A percentile compares a stretch with the other conserved stretches of the same genome.
phyloP scores from a whole-genome alignment of 2,888 invertebrate genomes.

The Ophion costatus region DNA sequence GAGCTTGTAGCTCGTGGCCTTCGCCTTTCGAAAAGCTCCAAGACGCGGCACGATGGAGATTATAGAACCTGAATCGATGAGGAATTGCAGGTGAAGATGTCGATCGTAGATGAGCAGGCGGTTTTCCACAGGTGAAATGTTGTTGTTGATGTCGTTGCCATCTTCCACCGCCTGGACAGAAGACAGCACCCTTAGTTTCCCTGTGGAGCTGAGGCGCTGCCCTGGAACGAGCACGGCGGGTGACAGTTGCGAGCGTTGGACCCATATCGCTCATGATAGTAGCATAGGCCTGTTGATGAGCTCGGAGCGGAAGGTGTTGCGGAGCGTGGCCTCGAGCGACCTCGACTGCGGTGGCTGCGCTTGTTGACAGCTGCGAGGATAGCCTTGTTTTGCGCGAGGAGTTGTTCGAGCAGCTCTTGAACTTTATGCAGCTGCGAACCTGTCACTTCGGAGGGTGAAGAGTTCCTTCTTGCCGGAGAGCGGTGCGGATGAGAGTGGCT shows the following conservation, averaged over 20 bases:
- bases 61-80: background rate
- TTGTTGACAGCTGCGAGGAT: no score
- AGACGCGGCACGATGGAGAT: background rate
- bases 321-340: no score
- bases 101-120: background rate
- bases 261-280: no score
- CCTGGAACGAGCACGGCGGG: no score
- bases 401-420: background rate
- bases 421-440: background rate
- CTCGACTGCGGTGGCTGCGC: background rate
- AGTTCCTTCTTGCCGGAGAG: background rate
- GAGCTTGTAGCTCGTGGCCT: background rate
- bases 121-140: no score
- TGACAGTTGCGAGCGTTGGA: no score
- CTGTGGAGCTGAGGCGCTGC: background rate
- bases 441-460: background rate
- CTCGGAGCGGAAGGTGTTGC: no score
- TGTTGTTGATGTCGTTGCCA: no score
- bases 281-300: no score
- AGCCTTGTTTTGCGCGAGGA: no score
- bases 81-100: background rate
- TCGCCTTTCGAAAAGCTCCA: background rate
- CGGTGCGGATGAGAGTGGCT: background rate
- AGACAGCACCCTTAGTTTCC: slow-evolving; percentile 4
- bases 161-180: slow-evolving; percentile 41